These are phyloP conservation scores for Hippotragus niger DNA, from an alignment of 2,113 vertebrate genomes.

Conservation along the genomic window DNA sequence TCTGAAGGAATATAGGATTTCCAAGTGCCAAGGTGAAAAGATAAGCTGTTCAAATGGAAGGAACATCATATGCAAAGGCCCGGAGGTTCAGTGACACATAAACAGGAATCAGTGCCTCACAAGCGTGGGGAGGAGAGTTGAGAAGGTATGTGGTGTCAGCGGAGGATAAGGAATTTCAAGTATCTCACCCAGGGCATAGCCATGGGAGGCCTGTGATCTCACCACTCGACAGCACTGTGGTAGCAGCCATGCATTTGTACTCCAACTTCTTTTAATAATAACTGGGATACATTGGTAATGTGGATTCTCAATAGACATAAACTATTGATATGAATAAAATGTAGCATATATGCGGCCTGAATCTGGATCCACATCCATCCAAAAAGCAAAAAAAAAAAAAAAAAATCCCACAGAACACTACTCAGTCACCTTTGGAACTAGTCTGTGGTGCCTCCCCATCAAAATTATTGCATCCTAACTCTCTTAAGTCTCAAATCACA, in stretches of 20 bases:
- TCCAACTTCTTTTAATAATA: background rate
- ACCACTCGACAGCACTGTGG: no score
- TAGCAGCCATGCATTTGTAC: background rate
- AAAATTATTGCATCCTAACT: background rate
- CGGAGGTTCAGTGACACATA: background rate
- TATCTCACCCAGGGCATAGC: background rate
- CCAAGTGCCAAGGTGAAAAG: background rate
- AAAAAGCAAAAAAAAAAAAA: background rate
- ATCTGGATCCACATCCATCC: background rate
- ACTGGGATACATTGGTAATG: background rate
- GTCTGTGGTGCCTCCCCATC: background rate
- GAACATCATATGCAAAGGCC: background rate
- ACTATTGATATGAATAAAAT: background rate
- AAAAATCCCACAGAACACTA: background rate
- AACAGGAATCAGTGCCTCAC: background rate
- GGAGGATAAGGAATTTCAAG: background rate
- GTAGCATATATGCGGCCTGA: background rate
- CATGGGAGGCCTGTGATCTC: background rate
- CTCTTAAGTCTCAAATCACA: background rate
- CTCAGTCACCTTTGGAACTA: background rate
- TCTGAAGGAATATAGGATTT: background rate
- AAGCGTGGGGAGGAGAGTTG: background rate
- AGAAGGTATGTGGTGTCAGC: background rate
- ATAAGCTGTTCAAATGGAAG: background rate
- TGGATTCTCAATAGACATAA: background rate